phyloP scores from a whole-genome alignment of 2,888 invertebrate genomes.

The Apodemia mormo region DNA sequence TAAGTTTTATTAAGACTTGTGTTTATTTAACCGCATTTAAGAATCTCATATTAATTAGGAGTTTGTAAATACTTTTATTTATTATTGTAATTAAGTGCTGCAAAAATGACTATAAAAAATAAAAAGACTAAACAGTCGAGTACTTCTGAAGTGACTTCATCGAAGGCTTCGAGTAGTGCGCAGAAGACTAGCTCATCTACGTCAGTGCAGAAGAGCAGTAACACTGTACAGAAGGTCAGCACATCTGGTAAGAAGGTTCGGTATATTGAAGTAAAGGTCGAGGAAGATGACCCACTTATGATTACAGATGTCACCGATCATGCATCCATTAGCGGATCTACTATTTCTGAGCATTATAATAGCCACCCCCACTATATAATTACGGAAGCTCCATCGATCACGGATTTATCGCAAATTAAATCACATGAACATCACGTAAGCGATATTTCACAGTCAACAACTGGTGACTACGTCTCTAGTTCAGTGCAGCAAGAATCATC shows the following conservation, averaged over 20 bases:
- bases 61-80: conserved; percentile 44
- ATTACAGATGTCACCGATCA: conserved; percentile 77
- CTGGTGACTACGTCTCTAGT: conserved; percentile 70
- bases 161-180: conserved; percentile 72
- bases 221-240: conserved; percentile 67
- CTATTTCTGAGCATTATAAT: conserved; percentile 74
- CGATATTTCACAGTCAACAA: conserved; percentile 70
- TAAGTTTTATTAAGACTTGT: conserved; percentile 41
- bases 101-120: conserved; percentile 80
- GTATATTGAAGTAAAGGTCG: conserved; percentile 78
- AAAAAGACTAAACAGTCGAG: conserved; percentile 79
- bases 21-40: conserved; percentile 64
- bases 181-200: conserved; percentile 70
- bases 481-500: conserved; percentile 67
- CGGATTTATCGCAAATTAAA: conserved; percentile 70
- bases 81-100: conserved; percentile 48
- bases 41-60: conserved; percentile 58
- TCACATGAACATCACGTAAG: conserved; percentile 63
- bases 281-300: conserved; percentile 79
- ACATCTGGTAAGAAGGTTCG: conserved; percentile 76
- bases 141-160: conserved; percentile 61
- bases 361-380: conserved; percentile 79
- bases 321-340: conserved; percentile 72
- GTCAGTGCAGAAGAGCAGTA: conserved; percentile 68
- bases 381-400: conserved; percentile 75